phyloP scores from a whole-genome alignment of 2,113 vertebrate genomes.

The Uria aalge region DNA sequence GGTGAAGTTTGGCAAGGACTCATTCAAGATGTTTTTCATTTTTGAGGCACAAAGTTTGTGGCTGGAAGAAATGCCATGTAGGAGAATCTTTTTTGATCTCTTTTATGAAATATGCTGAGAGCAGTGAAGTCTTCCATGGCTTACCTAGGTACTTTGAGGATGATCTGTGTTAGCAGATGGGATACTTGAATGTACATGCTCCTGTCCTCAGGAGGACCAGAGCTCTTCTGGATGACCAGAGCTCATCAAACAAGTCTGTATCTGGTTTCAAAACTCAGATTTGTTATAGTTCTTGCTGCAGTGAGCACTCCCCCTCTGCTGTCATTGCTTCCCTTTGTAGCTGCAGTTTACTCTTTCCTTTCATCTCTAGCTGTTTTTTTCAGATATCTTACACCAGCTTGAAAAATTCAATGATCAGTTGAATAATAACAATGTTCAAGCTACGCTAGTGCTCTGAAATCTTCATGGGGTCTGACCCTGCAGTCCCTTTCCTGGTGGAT shows the following conservation, averaged over 20 bases:
- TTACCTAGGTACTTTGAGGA: neutral
- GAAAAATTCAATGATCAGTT: neutral
- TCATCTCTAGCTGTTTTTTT: neutral
- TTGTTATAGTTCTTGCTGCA: neutral
- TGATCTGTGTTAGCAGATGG: neutral
- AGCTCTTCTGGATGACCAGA: neutral
- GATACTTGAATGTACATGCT: neutral
- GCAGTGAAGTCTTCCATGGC: neutral
- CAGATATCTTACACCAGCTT: neutral
- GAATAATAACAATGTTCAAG: neutral
- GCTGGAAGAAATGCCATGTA: neutral
- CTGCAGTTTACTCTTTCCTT: neutral
- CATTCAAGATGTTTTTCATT: neutral
- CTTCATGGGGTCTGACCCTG: neutral
- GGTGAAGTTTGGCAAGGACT: neutral
- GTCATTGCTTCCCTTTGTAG: neutral
- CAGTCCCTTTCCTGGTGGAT: neutral
- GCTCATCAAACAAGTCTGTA: neutral
- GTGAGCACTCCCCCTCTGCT: neutral
- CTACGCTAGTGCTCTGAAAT: neutral
- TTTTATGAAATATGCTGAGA: neutral
- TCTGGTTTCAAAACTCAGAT: neutral
- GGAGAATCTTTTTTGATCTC: neutral
- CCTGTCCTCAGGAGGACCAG: accelerated
- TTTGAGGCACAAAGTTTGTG: neutral